Evolutionary conservation across 2,888 invertebrate species (phyloP), one percentile per base, ranked within the genome.

Genomic region (Parnassius orleans): DNA sequence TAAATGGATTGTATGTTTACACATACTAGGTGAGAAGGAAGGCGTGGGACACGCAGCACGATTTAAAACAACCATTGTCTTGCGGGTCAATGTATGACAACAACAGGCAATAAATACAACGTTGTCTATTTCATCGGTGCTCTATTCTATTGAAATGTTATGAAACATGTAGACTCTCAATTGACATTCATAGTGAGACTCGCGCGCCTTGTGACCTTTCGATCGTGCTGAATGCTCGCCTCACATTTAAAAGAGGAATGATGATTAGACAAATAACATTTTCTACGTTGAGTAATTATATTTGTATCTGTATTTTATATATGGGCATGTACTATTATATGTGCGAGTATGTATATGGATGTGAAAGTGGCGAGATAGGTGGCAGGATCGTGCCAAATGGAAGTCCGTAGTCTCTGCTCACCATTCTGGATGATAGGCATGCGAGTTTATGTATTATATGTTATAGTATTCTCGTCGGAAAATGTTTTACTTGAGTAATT

Each of bases 41-140:
- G 41, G 42, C 33, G 56, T 46, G 53, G 15, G 53, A 57, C 44
- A 53, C 33, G 46, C 11, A 10, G 33, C 50, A 24, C 19, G 44
- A 62, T 57, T 53, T 57, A 62, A 53, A 62, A 62, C 62, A 57
- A 43, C 62, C 53, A 57, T 62, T 62, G 62, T 62, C 47, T 62
- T 43, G 19, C 56, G 46, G 52, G 56, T 61, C 56, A 53, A 62
- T 57, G 62, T 62, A 62, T 53, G 48, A 53, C 57, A 62, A 33
- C 33, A 43, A 57, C 57, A 61, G 50, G 33, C 53, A 48, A 62
- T 62, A 62, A 62, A 57, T 62, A 57, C 33, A 53, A 47, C 50
- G 62, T 62, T 57, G 57, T 57, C 62, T 57, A 62, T 57, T 62
- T 47, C 57, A 57, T 57, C 57, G 53, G 54, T 62, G 57, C 53